These are phyloP conservation scores for Condylura cristata DNA, from an alignment of 2,113 vertebrate genomes.

Conservation along the genomic window DNA sequence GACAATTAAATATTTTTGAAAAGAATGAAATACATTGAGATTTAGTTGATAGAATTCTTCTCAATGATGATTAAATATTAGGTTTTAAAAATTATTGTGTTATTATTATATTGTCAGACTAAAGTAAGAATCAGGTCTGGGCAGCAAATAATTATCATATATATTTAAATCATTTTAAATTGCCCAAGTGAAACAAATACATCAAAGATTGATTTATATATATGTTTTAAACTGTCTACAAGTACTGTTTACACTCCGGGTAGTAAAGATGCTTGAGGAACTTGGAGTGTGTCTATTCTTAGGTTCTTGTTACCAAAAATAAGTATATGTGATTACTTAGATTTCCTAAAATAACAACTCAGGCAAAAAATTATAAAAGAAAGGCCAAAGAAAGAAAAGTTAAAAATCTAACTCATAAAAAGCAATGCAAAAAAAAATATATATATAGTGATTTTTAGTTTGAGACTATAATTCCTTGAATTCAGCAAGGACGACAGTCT, in stretches of 20 bases:
- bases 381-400: not conserved
- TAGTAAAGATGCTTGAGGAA: not conserved
- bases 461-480: too few relatives aligned
- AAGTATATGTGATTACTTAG: not conserved
- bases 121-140: not conserved
- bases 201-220: not conserved
- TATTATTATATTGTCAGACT: not conserved
- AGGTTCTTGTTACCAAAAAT: not conserved
- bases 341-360: constrained; percentile 28
- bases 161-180: constrained; percentile 49
- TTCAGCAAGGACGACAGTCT: rapidly evolving
- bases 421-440: not conserved
- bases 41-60: constrained; percentile 1
- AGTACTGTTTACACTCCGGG: not conserved
- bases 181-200: not conserved
- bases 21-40: not conserved
- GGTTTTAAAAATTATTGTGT: constrained; percentile 20
- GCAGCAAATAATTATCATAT: not conserved
- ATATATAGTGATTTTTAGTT: not conserved
- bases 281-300: not conserved
- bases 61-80: not conserved
- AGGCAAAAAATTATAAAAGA: not conserved
- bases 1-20: not conserved
- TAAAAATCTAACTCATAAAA: not conserved
- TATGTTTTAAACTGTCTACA: not conserved